phyloP scores from a whole-genome alignment of 1,140 invertebrate genomes.

The Metaphire vulgaris region DNA sequence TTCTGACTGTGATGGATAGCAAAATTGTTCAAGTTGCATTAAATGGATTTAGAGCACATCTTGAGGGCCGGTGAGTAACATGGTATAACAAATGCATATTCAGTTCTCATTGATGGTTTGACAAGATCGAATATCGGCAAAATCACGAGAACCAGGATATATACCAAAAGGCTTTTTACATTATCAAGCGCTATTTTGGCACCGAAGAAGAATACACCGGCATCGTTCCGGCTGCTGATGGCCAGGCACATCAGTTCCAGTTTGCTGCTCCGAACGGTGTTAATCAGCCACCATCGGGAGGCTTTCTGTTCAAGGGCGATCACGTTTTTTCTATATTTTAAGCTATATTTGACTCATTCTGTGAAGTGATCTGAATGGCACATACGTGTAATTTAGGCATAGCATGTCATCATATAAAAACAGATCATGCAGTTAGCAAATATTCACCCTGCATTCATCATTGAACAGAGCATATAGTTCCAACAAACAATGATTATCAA shows the following conservation, averaged over 20 bases:
- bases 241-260: neutral
- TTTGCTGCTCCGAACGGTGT: neutral
- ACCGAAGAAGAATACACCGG: conserved; percentile 70
- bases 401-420: too few species aligned
- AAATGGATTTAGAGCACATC: conserved; percentile 93
- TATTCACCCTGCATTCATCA: too few species aligned
- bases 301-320: too few species aligned
- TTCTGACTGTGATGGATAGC: conserved; percentile 84
- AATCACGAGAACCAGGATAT: conserved; percentile 96
- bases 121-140: conserved; percentile 92
- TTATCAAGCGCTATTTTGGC: conserved; percentile 96
- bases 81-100: conserved; percentile 77
- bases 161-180: conserved; percentile 93
- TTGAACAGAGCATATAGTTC: too few species aligned
- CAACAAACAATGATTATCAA: too few species aligned
- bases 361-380: too few species aligned
- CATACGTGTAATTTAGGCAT: too few species aligned
- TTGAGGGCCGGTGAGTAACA: conserved; percentile 72
- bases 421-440: too few species aligned
- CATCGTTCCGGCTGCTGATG: conserved; percentile 60
- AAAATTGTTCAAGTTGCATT: conserved; percentile 97
- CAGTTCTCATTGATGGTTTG: conserved; percentile 82
- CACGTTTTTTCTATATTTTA: too few species aligned
- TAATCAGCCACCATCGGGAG: neutral
- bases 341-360: too few species aligned